Conservation (phyloP, 2,888 invertebrate genomes). For the Drosophila borealis region DNA sequence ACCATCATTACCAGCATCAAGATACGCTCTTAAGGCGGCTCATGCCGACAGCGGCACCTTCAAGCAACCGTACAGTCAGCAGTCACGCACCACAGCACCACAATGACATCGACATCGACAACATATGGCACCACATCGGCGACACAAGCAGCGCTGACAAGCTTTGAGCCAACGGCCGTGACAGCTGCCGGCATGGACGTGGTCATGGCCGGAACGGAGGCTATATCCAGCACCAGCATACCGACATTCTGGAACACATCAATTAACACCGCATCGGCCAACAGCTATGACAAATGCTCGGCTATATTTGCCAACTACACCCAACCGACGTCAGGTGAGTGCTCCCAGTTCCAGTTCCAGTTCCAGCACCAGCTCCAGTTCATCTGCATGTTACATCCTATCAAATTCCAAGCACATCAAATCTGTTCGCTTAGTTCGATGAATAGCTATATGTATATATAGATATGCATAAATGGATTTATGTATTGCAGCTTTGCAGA, state of each 20-base stretch:
- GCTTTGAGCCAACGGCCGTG: slow-evolving; percentile 15
- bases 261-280: slow-evolving; percentile 50
- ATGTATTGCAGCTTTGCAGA: no score
- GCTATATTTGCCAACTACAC: slow-evolving; percentile 81
- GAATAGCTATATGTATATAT: no score
- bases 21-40: slow-evolving; percentile 14
- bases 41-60: no score
- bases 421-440: no score
- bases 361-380: no score
- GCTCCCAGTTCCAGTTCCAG: neutral
- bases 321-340: slow-evolving; percentile 76
- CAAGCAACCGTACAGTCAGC: no score
- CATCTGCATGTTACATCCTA: no score
- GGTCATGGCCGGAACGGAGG: neutral
- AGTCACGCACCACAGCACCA: slow-evolving; percentile 2
- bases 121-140: slow-evolving; percentile 1
- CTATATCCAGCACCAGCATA: slow-evolving; percentile 13
- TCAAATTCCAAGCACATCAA: no score
- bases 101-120: slow-evolving; percentile 21
- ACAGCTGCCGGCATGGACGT: slow-evolving; percentile 14
- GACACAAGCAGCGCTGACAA: slow-evolving; percentile 9
- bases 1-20: slow-evolving; percentile 19
- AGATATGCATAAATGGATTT: no score
- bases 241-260: slow-evolving; percentile 40
- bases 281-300: slow-evolving; percentile 78